phyloP scores from a whole-genome alignment of 1,140 invertebrate species.

The Heliconius eleuchia region DNA sequence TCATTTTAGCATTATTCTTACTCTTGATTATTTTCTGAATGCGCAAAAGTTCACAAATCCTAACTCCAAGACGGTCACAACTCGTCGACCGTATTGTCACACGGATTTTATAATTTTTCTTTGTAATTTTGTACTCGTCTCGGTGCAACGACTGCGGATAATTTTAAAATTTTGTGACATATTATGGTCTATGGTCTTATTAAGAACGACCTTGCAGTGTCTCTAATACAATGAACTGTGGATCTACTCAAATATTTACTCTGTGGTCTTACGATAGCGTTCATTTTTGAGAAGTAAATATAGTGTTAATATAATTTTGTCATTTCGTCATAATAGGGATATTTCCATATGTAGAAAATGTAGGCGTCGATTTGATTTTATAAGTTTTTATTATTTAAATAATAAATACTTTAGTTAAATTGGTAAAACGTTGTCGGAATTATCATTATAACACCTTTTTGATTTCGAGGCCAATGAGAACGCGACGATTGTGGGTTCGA shows the following conservation, averaged over 20 bases:
- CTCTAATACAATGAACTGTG: not conserved
- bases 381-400: too few relatives aligned
- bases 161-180: conserved; percentile 6
- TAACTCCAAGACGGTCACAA: too few relatives aligned
- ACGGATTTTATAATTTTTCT: not conserved
- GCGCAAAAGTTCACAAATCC: too few relatives aligned
- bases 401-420: too few relatives aligned
- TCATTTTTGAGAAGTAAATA: not conserved
- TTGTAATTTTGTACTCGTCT: not conserved
- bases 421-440: too few relatives aligned
- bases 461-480: too few relatives aligned
- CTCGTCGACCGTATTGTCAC: too few relatives aligned
- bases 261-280: not conserved
- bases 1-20: not conserved
- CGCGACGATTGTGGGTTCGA: too few relatives aligned
- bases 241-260: not conserved
- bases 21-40: too few relatives aligned
- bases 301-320: not conserved
- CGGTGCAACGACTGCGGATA: not conserved
- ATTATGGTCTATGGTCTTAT: not conserved
- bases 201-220: conserved; percentile 1
- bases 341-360: not conserved
- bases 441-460: too few relatives aligned
- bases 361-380: not conserved
- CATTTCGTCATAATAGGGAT: not conserved